Percentiles rank a stretch among this genome's conserved stretches.
These are phyloP conservation scores for Apis cerana DNA, from an alignment of 1,140 invertebrate genomes.

Conservation along the genomic window DNA sequence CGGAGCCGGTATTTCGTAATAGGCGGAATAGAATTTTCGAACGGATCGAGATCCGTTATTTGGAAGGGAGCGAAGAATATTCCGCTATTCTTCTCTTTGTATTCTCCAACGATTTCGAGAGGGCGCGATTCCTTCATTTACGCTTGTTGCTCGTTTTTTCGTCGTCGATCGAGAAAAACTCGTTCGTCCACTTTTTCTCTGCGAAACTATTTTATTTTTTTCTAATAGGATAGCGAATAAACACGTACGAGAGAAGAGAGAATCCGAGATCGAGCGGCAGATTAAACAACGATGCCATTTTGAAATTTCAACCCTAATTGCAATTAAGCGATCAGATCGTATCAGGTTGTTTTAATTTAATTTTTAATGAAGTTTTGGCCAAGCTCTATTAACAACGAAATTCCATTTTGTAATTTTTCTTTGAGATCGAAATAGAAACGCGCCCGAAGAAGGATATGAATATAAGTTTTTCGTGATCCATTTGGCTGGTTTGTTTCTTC, in stretches of 20 bases:
- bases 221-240: no score
- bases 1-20: slow-evolving; percentile 29
- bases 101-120: neutral
- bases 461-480: neutral
- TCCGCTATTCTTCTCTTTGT: neutral
- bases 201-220: no score
- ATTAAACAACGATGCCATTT: neutral
- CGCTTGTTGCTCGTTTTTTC: no score
- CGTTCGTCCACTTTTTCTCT: no score
- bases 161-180: no score
- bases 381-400: neutral
- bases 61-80: slow-evolving; percentile 4
- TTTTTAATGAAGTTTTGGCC: neutral
- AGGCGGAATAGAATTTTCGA: slow-evolving; percentile 32
- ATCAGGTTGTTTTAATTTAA: neutral
- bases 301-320: neutral
- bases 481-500: no score
- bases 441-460: slow-evolving; percentile 5
- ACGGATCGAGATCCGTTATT: slow-evolving; percentile 6
- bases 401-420: neutral
- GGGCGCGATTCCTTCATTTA: neutral
- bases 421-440: neutral
- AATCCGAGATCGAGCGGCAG: no score
- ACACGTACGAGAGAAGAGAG: no score
- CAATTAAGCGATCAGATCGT: neutral